Base-by-base conservation (phyloP, 2,888 invertebrate species). In the Digitonthophagus gazella region DNA sequence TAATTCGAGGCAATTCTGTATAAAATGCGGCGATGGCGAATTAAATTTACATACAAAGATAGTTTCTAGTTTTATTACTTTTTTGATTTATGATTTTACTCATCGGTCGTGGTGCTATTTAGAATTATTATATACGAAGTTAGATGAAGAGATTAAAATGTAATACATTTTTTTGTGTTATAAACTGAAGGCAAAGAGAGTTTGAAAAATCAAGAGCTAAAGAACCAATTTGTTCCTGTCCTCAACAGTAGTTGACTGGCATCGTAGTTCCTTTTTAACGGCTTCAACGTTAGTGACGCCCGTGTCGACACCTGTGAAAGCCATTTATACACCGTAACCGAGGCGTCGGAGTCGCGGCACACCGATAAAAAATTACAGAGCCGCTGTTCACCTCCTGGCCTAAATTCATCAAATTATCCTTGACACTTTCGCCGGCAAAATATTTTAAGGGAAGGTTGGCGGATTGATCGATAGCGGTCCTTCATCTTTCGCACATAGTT, bases 321-420 rank as follows among this genome's bases (percentile, higher is more conserved):
- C 28, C 28, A 44, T 44, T 44, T 44, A 44, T 44, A 44, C 11
- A 44, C 8, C 1, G 28, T 4, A 22, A 6, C 22, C 3, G 6
- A 22, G 28, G 28, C 28, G 28, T 44, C 28, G 28, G 28, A 6
- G 28, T 44, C 28, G 28, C 28, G 28, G 3, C 28, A 11, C 28
- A 3, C 28, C 28, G 28, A 44, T 44, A 44, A 44, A 44, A 44
- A 44, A 44, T 44, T 44, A 5, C 6, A 44, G 11, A 8, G 28
- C 28, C 11, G 28, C 28, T 44, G 28, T 11, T 44, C 28, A 44
- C 28, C 28, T 44, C 6, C 1, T 18, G 61, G 8, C 20, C 61
- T 19, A 19, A 61, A 61, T 61, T 61, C 61, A 61, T 61, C 61
- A 61, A 61, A 61, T 61, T 61, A 61, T 61, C 15, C 61, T 61